These are phyloP conservation scores for Atta texana DNA, from an alignment of 1,140 invertebrate genomes.

Conservation along the genomic window DNA sequence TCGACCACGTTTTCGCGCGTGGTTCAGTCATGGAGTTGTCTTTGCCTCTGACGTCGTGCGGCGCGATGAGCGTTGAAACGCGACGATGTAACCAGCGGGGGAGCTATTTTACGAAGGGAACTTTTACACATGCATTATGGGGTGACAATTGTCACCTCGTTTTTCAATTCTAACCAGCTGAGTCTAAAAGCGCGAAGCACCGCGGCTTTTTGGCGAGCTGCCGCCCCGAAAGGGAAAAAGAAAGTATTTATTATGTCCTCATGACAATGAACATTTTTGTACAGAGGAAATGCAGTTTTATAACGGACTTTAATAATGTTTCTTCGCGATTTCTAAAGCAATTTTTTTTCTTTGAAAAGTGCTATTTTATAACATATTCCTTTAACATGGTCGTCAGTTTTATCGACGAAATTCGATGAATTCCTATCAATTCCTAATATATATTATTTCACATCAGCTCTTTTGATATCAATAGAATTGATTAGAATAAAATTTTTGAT, in stretches of 20 bases:
- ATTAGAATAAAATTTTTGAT: not conserved
- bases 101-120: constrained; percentile 15
- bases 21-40: not conserved
- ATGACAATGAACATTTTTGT: constrained; percentile 1
- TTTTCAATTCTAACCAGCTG: constrained; percentile 38
- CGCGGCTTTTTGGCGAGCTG: constrained; percentile 55
- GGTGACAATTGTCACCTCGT: constrained; percentile 24
- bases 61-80: constrained; percentile 57
- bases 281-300: not conserved
- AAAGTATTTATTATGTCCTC: constrained; percentile 16
- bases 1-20: not conserved
- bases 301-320: not conserved
- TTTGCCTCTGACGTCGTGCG: not conserved
- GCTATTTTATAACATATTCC: too few relatives aligned
- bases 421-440: not conserved
- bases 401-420: not conserved
- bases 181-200: constrained; percentile 14
- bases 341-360: not conserved
- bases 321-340: not conserved
- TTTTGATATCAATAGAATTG: not conserved
- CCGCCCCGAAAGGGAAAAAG: constrained; percentile 23
- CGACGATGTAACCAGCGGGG: constrained; percentile 35
- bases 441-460: not conserved
- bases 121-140: constrained; percentile 54
- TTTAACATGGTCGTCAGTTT: not conserved